A percentile compares a stretch with the other conserved stretches of the same genome.
Conservation (phyloP, 2,797 vertebrate genomes). For the Dipus sagitta region DNA sequence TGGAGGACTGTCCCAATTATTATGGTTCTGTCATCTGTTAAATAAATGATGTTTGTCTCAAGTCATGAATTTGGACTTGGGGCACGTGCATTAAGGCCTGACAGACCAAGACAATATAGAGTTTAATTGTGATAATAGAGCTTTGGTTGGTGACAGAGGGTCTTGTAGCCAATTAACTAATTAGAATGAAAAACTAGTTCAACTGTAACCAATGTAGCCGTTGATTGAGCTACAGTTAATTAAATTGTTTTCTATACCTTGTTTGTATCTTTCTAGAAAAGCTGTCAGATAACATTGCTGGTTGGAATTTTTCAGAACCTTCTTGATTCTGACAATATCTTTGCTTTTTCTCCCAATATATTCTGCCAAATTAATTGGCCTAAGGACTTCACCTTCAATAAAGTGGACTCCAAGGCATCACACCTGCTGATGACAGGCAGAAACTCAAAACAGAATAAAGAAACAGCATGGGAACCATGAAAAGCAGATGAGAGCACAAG, state of each 20-base stretch:
- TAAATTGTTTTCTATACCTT: not conserved
- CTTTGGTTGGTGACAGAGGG: not conserved
- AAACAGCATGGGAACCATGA: not conserved
- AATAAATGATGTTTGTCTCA: not conserved
- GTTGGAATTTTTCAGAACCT: not conserved
- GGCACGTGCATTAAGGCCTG: not conserved
- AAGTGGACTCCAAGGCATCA: not conserved
- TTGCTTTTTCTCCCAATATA: not conserved
- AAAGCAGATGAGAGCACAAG: not conserved
- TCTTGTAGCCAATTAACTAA: not conserved
- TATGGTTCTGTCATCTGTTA: not conserved
- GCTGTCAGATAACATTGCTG: not conserved
- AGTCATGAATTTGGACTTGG: not conserved
- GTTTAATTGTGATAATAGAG: not conserved
- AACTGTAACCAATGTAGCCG: not conserved
- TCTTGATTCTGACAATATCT: not conserved
- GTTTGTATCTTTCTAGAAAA: not conserved
- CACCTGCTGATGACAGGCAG: not conserved
- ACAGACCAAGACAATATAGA: too few species aligned
- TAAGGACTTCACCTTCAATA: not conserved
- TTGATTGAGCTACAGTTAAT: not conserved
- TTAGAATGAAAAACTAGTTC: not conserved
- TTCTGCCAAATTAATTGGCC: not conserved
- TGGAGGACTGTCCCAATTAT: not conserved
- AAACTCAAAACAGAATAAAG: conserved; percentile 23